Evolutionary conservation across 1,140 invertebrate genomes (phyloP).

Genomic region (Eriocheir sinensis): DNA sequence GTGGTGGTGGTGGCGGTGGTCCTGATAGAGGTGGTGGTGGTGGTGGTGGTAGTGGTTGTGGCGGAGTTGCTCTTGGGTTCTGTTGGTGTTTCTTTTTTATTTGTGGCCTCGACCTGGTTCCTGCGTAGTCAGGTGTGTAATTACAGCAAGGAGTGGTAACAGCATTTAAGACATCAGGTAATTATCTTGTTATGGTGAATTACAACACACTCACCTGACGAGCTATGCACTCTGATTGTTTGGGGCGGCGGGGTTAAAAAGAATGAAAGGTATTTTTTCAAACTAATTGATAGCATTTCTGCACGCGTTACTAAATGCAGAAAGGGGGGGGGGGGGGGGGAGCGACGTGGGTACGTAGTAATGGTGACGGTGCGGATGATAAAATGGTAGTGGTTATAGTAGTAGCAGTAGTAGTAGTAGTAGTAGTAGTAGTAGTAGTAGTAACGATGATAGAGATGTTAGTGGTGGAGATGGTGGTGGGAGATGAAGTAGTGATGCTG

Average conservation of each 20-base stretch:
- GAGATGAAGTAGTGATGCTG: too few species aligned
- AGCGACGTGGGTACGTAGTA: too few species aligned
- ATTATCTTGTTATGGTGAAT: slow-evolving; percentile 1
- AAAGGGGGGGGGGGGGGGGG: neutral
- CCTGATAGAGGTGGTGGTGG: too few species aligned
- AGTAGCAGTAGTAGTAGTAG: neutral
- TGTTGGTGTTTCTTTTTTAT: neutral
- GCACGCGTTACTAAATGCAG: slow-evolving; percentile 7
- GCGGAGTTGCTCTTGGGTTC: neutral
- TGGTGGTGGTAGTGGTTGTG: too few species aligned
- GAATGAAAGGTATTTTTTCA: neutral
- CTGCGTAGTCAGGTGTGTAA: neutral
- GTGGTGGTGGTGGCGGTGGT: too few species aligned
- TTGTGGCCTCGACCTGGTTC: slow-evolving; percentile 11
- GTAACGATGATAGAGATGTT: neutral
- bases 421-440: neutral
- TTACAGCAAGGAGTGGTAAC: neutral
- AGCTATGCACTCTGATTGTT: neutral
- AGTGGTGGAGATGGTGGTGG: too few species aligned
- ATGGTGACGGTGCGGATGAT: neutral
- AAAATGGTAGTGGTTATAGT: neutral
- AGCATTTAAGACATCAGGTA: neutral
- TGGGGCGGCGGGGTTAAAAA: neutral
- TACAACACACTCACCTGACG: slow-evolving; percentile 7
- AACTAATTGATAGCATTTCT: neutral